Percentiles rank a stretch among this genome's conserved stretches.
Evolutionary conservation across 2,888 invertebrate genomes (phyloP).

Genomic region (Synanthedon vespiformis): DNA sequence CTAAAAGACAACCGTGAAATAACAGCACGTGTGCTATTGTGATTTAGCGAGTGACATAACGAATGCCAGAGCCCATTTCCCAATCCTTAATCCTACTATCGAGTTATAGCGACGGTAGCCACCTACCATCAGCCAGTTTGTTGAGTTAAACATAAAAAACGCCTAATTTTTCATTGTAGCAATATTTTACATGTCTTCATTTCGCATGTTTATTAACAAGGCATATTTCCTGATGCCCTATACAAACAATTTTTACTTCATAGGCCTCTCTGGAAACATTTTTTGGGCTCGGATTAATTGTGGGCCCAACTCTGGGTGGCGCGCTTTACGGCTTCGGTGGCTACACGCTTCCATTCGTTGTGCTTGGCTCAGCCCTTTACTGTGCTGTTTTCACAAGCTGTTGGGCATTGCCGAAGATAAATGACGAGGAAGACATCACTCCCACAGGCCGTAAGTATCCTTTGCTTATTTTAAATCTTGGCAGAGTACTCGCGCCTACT

Average conservation of each 20-base stretch:
- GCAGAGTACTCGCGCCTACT: too few species aligned
- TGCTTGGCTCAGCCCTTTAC: conserved; percentile 81
- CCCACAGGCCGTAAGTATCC: conserved; percentile 71
- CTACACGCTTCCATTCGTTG: conserved; percentile 83
- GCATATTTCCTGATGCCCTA: neutral
- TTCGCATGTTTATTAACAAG: conserved; percentile 1
- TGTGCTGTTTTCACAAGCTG: conserved; percentile 81
- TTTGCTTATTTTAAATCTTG: too few species aligned
- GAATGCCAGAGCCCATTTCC: too few species aligned
- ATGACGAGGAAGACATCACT: conserved; percentile 67
- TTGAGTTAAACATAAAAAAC: too few species aligned
- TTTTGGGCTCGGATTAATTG: conserved; percentile 88
- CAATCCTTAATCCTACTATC: too few species aligned
- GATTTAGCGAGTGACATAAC: too few species aligned
- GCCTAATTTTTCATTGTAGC: neutral
- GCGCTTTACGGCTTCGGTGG: conserved; percentile 84
- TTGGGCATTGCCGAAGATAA: conserved; percentile 76
- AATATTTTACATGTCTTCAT: neutral
- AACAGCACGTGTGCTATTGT: too few species aligned
- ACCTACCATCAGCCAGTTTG: too few species aligned
- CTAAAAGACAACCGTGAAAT: too few species aligned
- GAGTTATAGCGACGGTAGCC: too few species aligned
- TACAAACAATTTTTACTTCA: conserved; percentile 1
- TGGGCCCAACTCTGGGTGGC: conserved; percentile 92
- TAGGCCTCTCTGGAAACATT: conserved; percentile 88